Conservation (phyloP, 2,113 vertebrate species). For the Siniperca chuatsi region DNA sequence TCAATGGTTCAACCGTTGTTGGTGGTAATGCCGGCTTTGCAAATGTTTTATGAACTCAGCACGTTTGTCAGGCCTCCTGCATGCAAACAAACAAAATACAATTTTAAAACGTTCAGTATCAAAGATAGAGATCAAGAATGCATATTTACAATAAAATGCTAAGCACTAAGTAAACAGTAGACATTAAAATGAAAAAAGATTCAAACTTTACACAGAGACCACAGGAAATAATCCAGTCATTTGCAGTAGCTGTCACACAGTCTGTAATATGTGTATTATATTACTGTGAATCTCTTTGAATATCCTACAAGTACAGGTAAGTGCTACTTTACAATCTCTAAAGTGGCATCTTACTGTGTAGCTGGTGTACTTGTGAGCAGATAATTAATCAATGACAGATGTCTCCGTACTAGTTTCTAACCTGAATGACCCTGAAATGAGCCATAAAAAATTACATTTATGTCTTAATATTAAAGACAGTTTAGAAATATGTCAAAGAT, state of each 20-base stretch:
- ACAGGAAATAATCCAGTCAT: neutral
- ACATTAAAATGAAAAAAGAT: neutral
- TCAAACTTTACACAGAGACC: neutral
- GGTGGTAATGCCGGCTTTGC: neutral
- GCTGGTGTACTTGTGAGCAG: neutral
- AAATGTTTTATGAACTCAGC: neutral
- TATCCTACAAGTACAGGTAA: neutral
- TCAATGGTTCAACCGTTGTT: neutral
- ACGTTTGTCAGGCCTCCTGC: neutral
- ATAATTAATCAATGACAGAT: neutral
- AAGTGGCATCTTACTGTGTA: neutral
- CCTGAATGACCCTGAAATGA: neutral
- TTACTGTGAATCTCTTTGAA: neutral
- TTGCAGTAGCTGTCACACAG: neutral
- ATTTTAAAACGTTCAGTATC: neutral
- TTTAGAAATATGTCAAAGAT: constrained; percentile 11
- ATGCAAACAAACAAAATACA: neutral
- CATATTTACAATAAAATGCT: neutral
- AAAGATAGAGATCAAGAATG: neutral
- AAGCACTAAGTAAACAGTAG: no score
- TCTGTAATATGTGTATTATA: neutral
- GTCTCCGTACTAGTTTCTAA: neutral
- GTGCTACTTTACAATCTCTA: neutral
- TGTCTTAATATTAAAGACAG: neutral
- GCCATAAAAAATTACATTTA: neutral